A percentile compares a stretch with the other conserved stretches of the same genome.
These are phyloP conservation scores for Micrasema longulum DNA, from an alignment of 1,140 invertebrate species.

Conservation along the genomic window DNA sequence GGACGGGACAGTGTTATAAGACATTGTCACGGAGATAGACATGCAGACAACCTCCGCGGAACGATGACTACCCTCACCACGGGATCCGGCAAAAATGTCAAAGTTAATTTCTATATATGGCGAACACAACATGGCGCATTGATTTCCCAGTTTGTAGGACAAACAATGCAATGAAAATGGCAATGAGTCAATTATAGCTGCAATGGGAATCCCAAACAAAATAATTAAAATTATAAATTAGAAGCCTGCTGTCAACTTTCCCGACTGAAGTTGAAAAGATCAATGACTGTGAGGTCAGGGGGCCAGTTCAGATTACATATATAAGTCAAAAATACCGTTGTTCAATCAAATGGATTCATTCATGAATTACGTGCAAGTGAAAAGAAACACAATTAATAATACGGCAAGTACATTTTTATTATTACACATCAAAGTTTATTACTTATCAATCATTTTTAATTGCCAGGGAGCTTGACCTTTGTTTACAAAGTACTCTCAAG, in stretches of 20 bases:
- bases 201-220: not conserved
- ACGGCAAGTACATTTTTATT: not conserved
- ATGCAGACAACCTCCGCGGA: no score
- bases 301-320: not conserved
- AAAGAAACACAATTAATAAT: no score
- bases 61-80: no score
- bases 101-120: not conserved
- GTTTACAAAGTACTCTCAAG: no score
- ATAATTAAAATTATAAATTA: not conserved
- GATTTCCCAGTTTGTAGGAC: not conserved
- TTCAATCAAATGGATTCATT: conserved; percentile 6
- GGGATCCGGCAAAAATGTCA: not conserved
- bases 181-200: not conserved
- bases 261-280: conserved; percentile 1
- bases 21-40: no score
- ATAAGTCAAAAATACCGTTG: not conserved
- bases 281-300: not conserved
- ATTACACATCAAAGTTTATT: no score
- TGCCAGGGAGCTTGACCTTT: no score
- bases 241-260: no score
- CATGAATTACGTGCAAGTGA: not conserved
- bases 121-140: not conserved
- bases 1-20: no score
- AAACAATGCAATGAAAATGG: not conserved
- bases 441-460: no score